phyloP scores from a whole-genome alignment of 2,888 invertebrate genomes.

The Ametastegia equiseti region DNA sequence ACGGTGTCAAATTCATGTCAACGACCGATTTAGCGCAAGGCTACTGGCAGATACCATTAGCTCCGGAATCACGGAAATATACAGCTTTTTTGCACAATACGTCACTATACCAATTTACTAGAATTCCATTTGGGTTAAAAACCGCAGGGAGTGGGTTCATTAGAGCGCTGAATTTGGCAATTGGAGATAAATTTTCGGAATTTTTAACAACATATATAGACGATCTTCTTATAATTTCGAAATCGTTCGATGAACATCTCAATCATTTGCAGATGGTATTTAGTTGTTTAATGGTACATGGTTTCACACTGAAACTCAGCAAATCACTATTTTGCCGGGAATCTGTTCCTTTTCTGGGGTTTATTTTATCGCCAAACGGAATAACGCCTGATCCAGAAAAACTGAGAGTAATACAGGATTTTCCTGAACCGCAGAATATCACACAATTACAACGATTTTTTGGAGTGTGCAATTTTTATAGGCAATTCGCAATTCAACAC shows the following conservation, averaged over 20 bases:
- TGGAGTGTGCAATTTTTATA: no score
- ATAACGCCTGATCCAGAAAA: no score
- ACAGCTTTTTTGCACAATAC: constrained; percentile 58
- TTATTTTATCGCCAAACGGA: no score
- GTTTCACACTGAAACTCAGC: no score
- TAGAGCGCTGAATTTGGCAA: constrained; percentile 49
- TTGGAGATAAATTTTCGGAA: constrained; percentile 58
- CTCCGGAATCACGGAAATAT: constrained; percentile 53
- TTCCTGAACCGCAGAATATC: no score
- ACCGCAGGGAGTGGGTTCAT: constrained; percentile 55
- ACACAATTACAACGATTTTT: no score
- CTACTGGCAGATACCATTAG: constrained; percentile 58
- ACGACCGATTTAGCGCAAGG: constrained; percentile 53
- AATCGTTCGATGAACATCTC: constrained; percentile 55
- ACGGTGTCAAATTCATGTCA: constrained; percentile 49
- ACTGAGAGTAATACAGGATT: no score
- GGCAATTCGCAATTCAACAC: no score
- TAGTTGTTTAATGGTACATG: constrained; percentile 49
- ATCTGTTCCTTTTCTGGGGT: no score
- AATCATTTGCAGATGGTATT: constrained; percentile 54
- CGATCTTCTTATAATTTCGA: constrained; percentile 55
- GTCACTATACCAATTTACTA: constrained; percentile 51
- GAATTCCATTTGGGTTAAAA: constrained; percentile 60
- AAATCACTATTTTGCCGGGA: no score
- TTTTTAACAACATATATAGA: constrained; percentile 58